Conservation (phyloP, 2,113 vertebrate species). For the Crotalus tigris region DNA sequence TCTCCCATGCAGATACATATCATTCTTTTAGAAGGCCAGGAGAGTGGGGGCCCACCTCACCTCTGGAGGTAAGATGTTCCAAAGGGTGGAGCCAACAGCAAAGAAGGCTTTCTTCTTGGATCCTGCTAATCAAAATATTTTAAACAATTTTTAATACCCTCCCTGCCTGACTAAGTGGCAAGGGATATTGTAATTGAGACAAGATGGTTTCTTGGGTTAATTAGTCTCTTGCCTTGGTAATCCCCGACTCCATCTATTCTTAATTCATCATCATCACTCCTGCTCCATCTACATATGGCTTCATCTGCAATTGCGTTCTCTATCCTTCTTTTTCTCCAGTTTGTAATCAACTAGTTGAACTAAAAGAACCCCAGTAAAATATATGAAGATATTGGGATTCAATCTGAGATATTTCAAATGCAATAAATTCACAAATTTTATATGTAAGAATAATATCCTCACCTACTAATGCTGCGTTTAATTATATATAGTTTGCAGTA, state of each 20-base stretch:
- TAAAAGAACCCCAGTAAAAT: neutral
- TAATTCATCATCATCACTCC: neutral
- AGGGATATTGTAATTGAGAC: too few relatives aligned
- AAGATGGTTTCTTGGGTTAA: too few relatives aligned
- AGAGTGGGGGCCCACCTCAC: too few relatives aligned
- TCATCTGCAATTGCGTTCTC: neutral
- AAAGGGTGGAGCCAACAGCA: neutral
- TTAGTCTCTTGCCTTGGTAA: neutral
- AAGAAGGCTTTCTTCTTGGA: neutral
- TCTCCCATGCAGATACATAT: neutral
- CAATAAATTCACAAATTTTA: slow-evolving; percentile 16
- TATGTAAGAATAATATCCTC: neutral
- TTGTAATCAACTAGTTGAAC: neutral
- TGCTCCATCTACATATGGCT: neutral
- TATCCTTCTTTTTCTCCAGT: neutral
- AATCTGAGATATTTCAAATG: slow-evolving; percentile 27
- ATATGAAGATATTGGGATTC: slow-evolving; percentile 27
- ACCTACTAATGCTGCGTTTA: neutral
- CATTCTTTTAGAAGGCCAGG: neutral
- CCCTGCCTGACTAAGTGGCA: too few relatives aligned
- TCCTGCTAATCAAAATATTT: neutral
- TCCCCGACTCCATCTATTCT: neutral
- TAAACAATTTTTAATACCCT: neutral
- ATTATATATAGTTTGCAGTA: neutral
- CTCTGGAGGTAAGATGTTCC: neutral